Evolutionary conservation across 2,113 vertebrate genomes (phyloP), one percentile per base, ranked within the genome.

Genomic region (Lasiurus borealis): DNA sequence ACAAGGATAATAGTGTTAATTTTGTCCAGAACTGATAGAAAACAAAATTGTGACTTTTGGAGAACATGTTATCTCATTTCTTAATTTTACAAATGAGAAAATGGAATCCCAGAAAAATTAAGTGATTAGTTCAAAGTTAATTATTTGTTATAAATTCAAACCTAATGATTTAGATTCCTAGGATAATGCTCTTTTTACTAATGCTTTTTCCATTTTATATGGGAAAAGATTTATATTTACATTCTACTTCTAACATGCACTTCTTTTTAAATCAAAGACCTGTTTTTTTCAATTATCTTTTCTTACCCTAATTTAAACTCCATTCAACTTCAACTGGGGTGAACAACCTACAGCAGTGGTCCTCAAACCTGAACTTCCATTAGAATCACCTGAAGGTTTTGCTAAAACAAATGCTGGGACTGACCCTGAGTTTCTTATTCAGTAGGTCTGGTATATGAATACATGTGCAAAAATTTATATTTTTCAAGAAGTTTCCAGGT

Each of bases 21-120:
- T 90, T 94, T 81, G 34, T 40, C 18, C 54, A 87, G 54, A 89
- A 77, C 23, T n/a, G 72, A 82, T 62, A 83, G 85, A 91, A 94
- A 93, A 96, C 9, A 94, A 29, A 48, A 90, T 72, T 90, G 64
- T 90, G n/a, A 80, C 7, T 80, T 19, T 57, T 93, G 7, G 40
- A 80, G 29, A 57, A 88, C 6, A 81, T 57, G 7, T 68, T 14
- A 90, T 72, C 21, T 27, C 11, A 25, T 78, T 77, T 46, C 8
- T 90, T 92, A 31, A 64, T 69, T 91, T 89, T 76, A 62, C 73
- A 92, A 75, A 44, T 52, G 2, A 93, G 59, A 31, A 91, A 81
- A 87, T 27, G 36, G 34, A 72, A 72, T 73, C 29, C 6, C 25
- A 73, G 29, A 73, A 86, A 87, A 89, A 5, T 72, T 59, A 90